Conservation (phyloP, 2,888 invertebrate species). For the Boloria euphrosyne region DNA sequence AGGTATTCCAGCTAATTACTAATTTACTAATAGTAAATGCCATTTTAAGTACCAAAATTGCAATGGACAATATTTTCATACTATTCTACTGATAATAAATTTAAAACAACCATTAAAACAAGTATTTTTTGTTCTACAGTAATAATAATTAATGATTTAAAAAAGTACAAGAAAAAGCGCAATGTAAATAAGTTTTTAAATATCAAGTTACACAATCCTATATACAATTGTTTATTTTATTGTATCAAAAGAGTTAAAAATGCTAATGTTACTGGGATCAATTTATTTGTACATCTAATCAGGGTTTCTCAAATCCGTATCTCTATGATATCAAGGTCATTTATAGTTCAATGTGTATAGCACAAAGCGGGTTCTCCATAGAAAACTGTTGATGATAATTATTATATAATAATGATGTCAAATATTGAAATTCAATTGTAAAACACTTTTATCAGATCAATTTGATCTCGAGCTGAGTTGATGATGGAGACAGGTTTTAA, state of each 20-base stretch:
- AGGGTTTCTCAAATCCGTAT: too few species aligned
- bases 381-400: too few species aligned
- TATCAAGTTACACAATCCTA: background rate
- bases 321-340: too few species aligned
- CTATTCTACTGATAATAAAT: background rate
- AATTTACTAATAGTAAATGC: slow-evolving; percentile 20
- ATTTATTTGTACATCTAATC: background rate
- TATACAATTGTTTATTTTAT: background rate
- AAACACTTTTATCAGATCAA: too few species aligned
- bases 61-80: slow-evolving; percentile 10
- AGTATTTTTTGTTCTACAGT: background rate
- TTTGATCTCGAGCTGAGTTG: too few species aligned
- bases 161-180: background rate
- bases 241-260: slow-evolving; percentile 7
- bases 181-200: background rate
- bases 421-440: too few species aligned
- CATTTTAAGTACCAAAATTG: slow-evolving; percentile 26
- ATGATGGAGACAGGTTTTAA: too few species aligned
- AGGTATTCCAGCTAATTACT: background rate
- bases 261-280: background rate
- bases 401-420: too few species aligned
- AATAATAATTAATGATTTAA: background rate
- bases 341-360: too few species aligned
- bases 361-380: too few species aligned
- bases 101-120: too few species aligned